Evolutionary conservation across 92 coral and sea anemone species (phyloP).

Genomic region (Zoanthus sansibaricus): DNA sequence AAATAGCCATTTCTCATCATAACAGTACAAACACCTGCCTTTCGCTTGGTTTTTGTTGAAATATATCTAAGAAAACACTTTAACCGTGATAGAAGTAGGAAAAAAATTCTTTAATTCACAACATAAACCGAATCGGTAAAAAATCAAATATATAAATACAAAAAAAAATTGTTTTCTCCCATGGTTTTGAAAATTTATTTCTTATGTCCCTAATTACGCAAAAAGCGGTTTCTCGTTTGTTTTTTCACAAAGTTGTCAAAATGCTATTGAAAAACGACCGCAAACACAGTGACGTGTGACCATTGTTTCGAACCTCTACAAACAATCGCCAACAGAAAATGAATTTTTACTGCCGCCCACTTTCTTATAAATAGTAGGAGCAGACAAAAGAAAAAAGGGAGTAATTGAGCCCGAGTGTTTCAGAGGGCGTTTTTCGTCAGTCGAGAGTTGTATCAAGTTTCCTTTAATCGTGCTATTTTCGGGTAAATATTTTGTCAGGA

Average conservation of each 20-base stretch:
- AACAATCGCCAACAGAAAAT: neutral
- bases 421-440: neutral
- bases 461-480: neutral
- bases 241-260: slow-evolving; percentile 2
- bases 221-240: neutral
- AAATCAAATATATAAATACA: neutral
- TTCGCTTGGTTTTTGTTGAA: neutral
- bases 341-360: neutral
- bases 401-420: neutral
- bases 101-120: neutral
- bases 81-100: neutral
- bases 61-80: neutral
- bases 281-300: neutral
- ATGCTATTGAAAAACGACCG: neutral
- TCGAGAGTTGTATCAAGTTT: neutral
- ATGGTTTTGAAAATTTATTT: neutral
- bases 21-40: neutral
- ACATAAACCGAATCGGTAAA: neutral
- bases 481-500: neutral
- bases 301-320: neutral
- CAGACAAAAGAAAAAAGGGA: neutral
- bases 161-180: neutral
- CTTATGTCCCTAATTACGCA: neutral
- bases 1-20: neutral
- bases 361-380: neutral